Evolutionary conservation across 2,888 invertebrate genomes (phyloP), one percentile per base, ranked within the genome.

Genomic region (Blera fallax): DNA sequence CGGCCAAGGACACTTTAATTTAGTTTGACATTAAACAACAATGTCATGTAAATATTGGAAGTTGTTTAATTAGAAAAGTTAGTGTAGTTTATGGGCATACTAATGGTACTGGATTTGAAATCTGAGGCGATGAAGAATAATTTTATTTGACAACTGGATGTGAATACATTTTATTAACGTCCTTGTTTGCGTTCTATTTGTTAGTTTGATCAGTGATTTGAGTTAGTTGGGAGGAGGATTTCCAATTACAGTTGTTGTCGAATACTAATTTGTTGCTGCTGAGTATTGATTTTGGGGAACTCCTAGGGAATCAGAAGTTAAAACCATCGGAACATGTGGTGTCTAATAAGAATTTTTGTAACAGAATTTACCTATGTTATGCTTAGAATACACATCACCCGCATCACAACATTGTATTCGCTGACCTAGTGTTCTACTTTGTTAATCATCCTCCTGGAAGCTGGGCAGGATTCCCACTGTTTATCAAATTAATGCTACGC

Each of bases 51-150:
- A 84, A 84, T 67, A 83, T 69, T 78, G 72, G 40, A 69, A 64
- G 56, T 69, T 84, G 73, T 79, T 79, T 84, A 79, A 84, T 84
- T 84, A 84, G 79, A 84, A 84, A 79, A 84, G 79, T 84, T 84
- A 50, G 60, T 58, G 50, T 65, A 79, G 56, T 79, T 74, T 83
- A 83, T 62, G 72, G 54, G 24, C 32, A 56, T 34, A 16, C 21
- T 27, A 37, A 45, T 6, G 3, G 21, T 4, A 24, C 24, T 24
- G 24, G 24, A 24, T 4, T 16, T 32, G 3, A 4, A 16, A 37
- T 24, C 24, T 16, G 18, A 34, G 43, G 6, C 21, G 18, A 32
- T 32, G 64, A 48, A n/a, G 43, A 48, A 64, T 48, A 48, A n/a
- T 34, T 16, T 32, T 3, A 10, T 64, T 64, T 48, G 69, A 40